Base-by-base conservation (phyloP, 2,113 vertebrate species). In the Sphyrna mokarran region DNA sequence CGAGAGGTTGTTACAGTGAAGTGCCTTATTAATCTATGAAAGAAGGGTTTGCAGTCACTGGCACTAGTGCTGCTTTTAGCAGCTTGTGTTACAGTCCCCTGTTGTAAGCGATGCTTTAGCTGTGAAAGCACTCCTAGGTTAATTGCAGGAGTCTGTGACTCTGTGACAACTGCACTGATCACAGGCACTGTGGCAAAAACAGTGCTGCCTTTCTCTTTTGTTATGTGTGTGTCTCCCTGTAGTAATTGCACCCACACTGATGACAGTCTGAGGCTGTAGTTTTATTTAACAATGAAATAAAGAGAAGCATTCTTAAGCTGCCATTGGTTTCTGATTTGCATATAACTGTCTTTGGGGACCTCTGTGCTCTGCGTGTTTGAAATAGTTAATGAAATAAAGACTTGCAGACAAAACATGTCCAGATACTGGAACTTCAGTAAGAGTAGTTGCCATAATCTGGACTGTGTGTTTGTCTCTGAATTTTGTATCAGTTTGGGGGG, bases 271-370 rank as follows among this genome's bases (percentile, higher is more conserved):
- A 63, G 89, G 89, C 87, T 37, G n/a, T 22, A 63, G 87, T 20
- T n/a, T 18, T n/a, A 0, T 63, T 33, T 66, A 37, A 37, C 18
- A 90, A 13, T 58, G 87, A 63, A 63, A 90, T 58, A 90, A 63
- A 29, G 29, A 16, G 48, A 61, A 23, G 87, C 61, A 93, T 93
- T 66, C 89, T 93, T 66, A 93, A 37, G 37, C 89, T 93, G 61
- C 61, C 33, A 37, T 66, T 66, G 37, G 89, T 93, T 37, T 93
- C n/a, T 93, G n/a, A 93, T 93, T 93, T 66, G 89, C 89, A 93
- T 66, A 22, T n/a, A 66, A 93, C 61, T 93, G 89, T 66, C 89
- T 93, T 93, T 37, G 20, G 89, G 89, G 89, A 93, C 89, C 89
- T 10, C 61, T 66, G 7, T 18, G 89, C 89, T 68, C 61, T 66